Evolutionary conservation across 2,888 invertebrate species (phyloP).

Genomic region (Pseudococcus jackbeardsleyi): DNA sequence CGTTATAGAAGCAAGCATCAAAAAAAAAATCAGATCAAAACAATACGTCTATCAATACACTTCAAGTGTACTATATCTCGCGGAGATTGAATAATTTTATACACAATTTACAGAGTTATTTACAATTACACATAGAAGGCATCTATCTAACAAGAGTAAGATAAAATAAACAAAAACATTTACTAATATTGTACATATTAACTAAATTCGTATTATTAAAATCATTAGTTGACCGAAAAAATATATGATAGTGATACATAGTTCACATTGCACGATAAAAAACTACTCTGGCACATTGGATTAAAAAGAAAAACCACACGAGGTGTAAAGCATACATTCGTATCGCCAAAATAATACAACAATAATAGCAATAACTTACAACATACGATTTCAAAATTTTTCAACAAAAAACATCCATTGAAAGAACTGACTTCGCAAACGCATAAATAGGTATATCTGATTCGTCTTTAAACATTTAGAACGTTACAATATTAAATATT

Average conservation of each 20-base stretch:
- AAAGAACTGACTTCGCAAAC: slow-evolving; percentile 9
- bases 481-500: slow-evolving; percentile 52
- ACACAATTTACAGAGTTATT: slow-evolving; percentile 39
- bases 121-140: slow-evolving; percentile 6
- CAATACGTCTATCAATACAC: neutral
- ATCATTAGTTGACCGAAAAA: slow-evolving; percentile 32
- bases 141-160: slow-evolving; percentile 29
- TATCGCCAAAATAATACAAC: neutral
- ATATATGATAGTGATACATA: neutral
- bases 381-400: neutral
- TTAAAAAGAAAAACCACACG: neutral
- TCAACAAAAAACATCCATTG: neutral
- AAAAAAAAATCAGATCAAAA: neutral
- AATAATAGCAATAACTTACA: neutral
- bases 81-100: slow-evolving; percentile 31
- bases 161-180: slow-evolving; percentile 24
- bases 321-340: neutral
- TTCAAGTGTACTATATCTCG: slow-evolving; percentile 12
- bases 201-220: neutral
- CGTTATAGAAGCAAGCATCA: too few species aligned
- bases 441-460: neutral
- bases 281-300: neutral
- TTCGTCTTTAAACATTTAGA: neutral
- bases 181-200: slow-evolving; percentile 52
- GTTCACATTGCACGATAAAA: neutral